Evolutionary conservation across 2,113 vertebrate genomes (phyloP).

Genomic region (Antigone vipio): DNA sequence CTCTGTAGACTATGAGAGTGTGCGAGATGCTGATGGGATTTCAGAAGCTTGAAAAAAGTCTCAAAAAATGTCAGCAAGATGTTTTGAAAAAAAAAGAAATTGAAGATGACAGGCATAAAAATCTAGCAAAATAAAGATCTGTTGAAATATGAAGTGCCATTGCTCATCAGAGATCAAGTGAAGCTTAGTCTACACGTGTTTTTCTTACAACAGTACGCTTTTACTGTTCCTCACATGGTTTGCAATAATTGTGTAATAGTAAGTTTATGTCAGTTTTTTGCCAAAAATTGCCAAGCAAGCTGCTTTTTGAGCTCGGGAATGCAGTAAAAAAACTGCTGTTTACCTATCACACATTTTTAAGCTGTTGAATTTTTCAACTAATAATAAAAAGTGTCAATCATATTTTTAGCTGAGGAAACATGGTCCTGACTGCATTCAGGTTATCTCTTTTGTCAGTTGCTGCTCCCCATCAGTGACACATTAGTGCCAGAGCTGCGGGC

Average conservation of each 20-base stretch:
- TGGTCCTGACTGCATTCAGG: not conserved
- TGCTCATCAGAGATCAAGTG: constrained; percentile 14
- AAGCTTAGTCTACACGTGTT: not conserved
- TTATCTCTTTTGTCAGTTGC: constrained; percentile 18
- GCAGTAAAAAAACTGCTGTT: constrained; percentile 1
- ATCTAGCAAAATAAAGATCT: not conserved
- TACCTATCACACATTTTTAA: constrained; percentile 13
- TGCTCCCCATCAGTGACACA: not conserved
- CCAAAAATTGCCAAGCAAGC: not conserved
- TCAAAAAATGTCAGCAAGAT: not conserved
- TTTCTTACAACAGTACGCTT: not conserved
- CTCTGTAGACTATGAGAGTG: not conserved
- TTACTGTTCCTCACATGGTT: not conserved
- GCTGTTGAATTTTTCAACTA: not conserved
- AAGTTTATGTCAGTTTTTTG: not conserved
- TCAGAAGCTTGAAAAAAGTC: not conserved
- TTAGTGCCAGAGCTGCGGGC: not conserved
- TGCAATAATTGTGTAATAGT: not conserved
- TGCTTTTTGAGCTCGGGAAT: not conserved
- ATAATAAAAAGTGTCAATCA: constrained; percentile 2
- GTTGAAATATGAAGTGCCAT: not conserved
- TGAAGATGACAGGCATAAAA: not conserved
- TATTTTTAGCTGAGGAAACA: constrained; percentile 17
- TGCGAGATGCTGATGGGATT: not conserved
- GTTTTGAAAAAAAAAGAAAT: not conserved